phyloP scores from a whole-genome alignment of 92 coral and sea anemone species.

The Epizoanthus rinbou region DNA sequence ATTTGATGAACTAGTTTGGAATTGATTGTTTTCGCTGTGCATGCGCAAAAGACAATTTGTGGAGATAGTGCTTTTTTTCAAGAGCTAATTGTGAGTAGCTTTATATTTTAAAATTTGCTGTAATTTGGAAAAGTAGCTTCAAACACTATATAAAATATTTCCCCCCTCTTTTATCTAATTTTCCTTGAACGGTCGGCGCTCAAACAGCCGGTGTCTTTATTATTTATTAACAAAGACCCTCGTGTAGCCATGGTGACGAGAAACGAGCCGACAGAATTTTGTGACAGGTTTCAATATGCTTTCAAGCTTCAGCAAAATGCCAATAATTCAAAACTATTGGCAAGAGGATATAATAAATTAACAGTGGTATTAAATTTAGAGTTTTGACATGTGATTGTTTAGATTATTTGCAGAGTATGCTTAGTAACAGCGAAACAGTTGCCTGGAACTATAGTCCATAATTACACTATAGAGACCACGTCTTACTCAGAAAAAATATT shows the following conservation, averaged over 20 bases:
- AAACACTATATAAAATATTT: not conserved
- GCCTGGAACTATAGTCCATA: too few relatives aligned
- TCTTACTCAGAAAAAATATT: too few relatives aligned
- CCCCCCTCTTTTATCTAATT: not conserved
- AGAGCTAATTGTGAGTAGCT: too few relatives aligned
- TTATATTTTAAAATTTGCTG: not conserved
- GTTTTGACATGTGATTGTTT: conserved; percentile 1
- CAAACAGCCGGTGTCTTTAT: too few relatives aligned
- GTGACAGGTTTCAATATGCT: not conserved
- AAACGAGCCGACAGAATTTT: conserved; percentile 44
- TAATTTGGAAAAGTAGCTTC: not conserved
- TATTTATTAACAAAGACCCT: not conserved
- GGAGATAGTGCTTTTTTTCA: too few relatives aligned
- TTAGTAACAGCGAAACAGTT: not conserved
- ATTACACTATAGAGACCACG: too few relatives aligned
- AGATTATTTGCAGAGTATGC: not conserved
- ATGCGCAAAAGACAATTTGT: too few relatives aligned
- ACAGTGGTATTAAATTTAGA: conserved; percentile 24
- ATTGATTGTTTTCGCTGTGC: too few relatives aligned
- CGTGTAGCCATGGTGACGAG: conserved; percentile 26
- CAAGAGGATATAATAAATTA: conserved; percentile 12
- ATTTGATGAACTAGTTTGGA: too few relatives aligned
- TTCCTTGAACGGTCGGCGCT: not conserved
- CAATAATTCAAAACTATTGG: conserved; percentile 9
- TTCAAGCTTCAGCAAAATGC: too few relatives aligned